Evolutionary conservation across 2,888 invertebrate species (phyloP).

Genomic region (Formica aserva): DNA sequence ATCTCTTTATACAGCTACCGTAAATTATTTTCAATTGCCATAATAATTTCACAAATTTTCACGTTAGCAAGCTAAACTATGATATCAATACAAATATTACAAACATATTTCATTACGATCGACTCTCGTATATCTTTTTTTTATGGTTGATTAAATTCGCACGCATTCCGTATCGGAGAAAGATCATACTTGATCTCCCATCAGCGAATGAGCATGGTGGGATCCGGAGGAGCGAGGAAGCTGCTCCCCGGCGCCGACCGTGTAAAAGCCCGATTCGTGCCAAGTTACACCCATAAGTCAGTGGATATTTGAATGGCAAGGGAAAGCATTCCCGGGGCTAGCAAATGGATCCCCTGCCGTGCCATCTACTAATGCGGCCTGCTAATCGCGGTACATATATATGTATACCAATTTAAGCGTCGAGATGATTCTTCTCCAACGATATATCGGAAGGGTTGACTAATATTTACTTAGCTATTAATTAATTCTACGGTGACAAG

Average conservation of each 20-base stretch:
- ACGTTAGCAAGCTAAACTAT: slow-evolving; percentile 8
- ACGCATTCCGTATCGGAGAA: background rate
- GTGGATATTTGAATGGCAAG: slow-evolving; percentile 73
- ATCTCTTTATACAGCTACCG: slow-evolving; percentile 18
- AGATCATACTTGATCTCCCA: slow-evolving; percentile 36
- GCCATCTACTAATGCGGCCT: slow-evolving; percentile 67
- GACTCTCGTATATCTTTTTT: background rate
- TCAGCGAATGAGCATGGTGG: slow-evolving; percentile 8
- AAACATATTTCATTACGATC: background rate
- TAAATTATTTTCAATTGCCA: slow-evolving; percentile 8
- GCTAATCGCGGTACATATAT: slow-evolving; percentile 71
- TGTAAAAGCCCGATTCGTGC: slow-evolving; percentile 65
- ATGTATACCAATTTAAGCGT: background rate
- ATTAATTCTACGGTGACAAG: slow-evolving; percentile 37
- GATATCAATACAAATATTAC: background rate
- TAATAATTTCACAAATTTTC: slow-evolving; percentile 9
- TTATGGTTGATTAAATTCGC: slow-evolving; percentile 11
- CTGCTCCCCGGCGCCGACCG: slow-evolving; percentile 53
- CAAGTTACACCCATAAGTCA: slow-evolving; percentile 74
- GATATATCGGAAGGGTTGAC: background rate
- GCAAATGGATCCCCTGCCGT: slow-evolving; percentile 76
- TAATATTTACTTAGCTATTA: slow-evolving; percentile 42
- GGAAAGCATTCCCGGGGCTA: slow-evolving; percentile 68
- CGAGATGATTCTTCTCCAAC: background rate
- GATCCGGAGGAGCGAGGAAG: slow-evolving; percentile 36